Evolutionary conservation across 2,113 vertebrate genomes (phyloP).

Genomic region (Onychostoma macrolepis): DNA sequence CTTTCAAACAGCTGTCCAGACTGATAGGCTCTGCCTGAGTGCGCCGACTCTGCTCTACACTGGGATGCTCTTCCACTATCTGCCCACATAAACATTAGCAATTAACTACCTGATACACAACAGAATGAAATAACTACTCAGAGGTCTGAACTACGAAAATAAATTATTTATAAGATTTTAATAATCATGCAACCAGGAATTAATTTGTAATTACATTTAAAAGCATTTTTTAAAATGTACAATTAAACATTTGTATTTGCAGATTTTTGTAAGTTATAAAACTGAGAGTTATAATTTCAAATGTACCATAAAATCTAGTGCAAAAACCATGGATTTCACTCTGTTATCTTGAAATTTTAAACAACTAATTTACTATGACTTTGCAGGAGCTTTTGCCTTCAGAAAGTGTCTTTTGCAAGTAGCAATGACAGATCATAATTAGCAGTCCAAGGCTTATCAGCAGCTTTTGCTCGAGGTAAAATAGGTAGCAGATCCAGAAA

Average conservation of each 20-base stretch:
- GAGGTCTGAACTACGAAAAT: background rate
- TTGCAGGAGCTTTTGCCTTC: background rate
- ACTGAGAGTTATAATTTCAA: background rate
- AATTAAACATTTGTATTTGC: background rate
- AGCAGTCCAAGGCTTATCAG: background rate
- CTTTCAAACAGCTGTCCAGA: conserved; percentile 92
- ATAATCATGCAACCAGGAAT: background rate
- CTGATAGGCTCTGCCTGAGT: conserved; percentile 97
- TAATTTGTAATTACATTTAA: background rate
- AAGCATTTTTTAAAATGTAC: background rate
- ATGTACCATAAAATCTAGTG: background rate
- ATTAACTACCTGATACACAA: conserved; percentile 9
- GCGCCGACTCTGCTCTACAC: conserved; percentile 91
- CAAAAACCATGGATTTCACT: background rate
- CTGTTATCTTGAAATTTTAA: background rate
- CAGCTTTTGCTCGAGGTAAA: background rate
- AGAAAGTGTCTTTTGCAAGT: background rate
- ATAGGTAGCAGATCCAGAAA: background rate
- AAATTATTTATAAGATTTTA: background rate
- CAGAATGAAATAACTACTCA: background rate
- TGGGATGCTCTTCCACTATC: conserved; percentile 94
- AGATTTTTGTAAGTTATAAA: background rate
- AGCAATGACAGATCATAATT: background rate
- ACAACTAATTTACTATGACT: background rate
- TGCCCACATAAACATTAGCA: conserved; percentile 57